Evolutionary conservation across 1,140 invertebrate genomes (phyloP).

Genomic region (Drosophila repletoides): DNA sequence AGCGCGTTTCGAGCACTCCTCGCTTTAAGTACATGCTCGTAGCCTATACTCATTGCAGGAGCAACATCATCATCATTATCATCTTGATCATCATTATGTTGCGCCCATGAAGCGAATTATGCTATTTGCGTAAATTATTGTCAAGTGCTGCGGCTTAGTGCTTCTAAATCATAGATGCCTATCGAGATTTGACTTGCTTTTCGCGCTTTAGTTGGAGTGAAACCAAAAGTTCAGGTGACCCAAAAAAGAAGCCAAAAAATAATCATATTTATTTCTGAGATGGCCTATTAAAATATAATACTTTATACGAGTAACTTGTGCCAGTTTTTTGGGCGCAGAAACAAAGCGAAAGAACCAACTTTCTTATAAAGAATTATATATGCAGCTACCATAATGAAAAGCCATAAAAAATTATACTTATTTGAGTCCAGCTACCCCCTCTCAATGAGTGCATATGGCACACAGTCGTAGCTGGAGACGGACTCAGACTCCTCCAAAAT

Average conservation of each 20-base stretch:
- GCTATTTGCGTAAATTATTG: constrained; percentile 78
- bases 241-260: constrained; percentile 30
- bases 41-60: constrained; percentile 69
- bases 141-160: constrained; percentile 63
- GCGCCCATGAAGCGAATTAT: constrained; percentile 69
- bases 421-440: constrained; percentile 43
- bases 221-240: constrained; percentile 68
- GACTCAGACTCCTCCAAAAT: constrained; percentile 35
- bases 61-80: constrained; percentile 42
- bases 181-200: constrained; percentile 44
- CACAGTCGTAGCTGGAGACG: constrained; percentile 9
- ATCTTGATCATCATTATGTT: constrained; percentile 57
- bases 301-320: constrained; percentile 61
- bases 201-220: constrained; percentile 58
- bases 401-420: constrained; percentile 77
- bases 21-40: constrained; percentile 69
- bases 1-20: constrained; percentile 75
- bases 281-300: constrained; percentile 74
- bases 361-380: constrained; percentile 76
- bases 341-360: constrained; percentile 47
- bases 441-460: constrained; percentile 22
- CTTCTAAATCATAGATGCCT: constrained; percentile 74
- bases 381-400: constrained; percentile 69
- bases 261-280: constrained; percentile 53
- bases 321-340: constrained; percentile 41